Evolutionary conservation across 2,113 vertebrate genomes (phyloP), one percentile per base, ranked within the genome.

Genomic region (Empidonax traillii): DNA sequence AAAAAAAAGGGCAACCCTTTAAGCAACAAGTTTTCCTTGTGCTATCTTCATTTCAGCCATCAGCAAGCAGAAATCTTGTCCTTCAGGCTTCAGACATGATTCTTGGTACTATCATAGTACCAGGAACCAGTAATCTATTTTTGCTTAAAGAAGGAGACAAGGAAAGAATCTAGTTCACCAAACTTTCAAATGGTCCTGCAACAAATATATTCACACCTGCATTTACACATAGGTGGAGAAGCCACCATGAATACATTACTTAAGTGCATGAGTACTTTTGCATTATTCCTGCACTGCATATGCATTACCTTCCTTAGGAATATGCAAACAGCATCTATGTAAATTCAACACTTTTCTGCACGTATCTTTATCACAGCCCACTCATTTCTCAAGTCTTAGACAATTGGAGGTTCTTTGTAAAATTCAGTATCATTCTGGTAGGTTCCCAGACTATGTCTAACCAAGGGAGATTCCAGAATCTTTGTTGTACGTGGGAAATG

Each of bases 311-410:
- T 65, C n/a, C 41, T 68, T 52, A 41, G 28, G 77, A 91, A 87
- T 31, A 94, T 56, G 56, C 35, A 92, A 58, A 87, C 72, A 52
- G 3, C 3, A 16, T 27, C n/a, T 43, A 72, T 81, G 68, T 16
- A 88, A 94, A 89, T 92, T 91, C 51, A 82, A 39, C 46, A 62
- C 25, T 93, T 85, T 85, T 80, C 85, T 91, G 25, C 58, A 74
- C 13, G 14, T 77, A 62, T 52, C 55, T 68, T 94, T 74, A 75
- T 33, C 67, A 91, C 56, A 81, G 14, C 41, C 69, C 47, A 85
- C 90, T 63, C 69, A 55, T 65, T 92, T 91, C 46, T 81, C 85
- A 82, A 77, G 35, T n/a, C 43, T 85, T 85, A 74, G 71, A 85
- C 19, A 93, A 83, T 52, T 46, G 84, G 73, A 83, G 24, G 35